phyloP scores from a whole-genome alignment of 2,888 invertebrate genomes.

The Halictus ligatus region DNA sequence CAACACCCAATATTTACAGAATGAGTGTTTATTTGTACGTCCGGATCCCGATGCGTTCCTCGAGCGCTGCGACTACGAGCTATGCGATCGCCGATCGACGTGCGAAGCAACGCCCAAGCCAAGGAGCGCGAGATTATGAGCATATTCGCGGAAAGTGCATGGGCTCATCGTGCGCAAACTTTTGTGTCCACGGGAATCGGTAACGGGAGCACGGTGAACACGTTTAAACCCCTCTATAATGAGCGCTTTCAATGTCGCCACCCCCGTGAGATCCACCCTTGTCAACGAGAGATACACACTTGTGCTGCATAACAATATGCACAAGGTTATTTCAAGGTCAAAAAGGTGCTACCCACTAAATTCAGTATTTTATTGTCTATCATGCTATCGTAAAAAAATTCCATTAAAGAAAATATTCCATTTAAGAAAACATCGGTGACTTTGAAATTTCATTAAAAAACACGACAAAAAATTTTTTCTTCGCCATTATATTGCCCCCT shows the following conservation, averaged over 20 bases:
- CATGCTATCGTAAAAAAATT: too few species aligned
- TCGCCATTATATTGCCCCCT: too few species aligned
- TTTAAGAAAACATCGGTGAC: too few species aligned
- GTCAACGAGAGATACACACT: neutral
- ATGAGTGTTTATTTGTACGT: neutral
- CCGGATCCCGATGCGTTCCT: neutral
- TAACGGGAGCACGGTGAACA: neutral
- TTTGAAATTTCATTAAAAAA: too few species aligned
- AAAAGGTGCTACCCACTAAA: too few species aligned
- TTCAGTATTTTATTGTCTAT: too few species aligned
- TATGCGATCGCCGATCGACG: neutral
- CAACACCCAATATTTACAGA: neutral
- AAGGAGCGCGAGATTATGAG: neutral
- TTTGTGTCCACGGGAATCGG: constrained; percentile 31
- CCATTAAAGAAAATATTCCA: too few species aligned
- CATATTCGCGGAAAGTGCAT: neutral
- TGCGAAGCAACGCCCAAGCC: neutral
- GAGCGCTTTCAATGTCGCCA: neutral
- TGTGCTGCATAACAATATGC: neutral
- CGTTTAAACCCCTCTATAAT: neutral
- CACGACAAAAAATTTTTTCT: too few species aligned
- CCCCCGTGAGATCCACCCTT: too few species aligned
- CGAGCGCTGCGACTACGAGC: neutral
- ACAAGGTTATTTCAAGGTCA: too few species aligned
- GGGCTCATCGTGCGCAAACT: constrained; percentile 5